Percentiles rank a stretch among this genome's conserved stretches.
These are phyloP conservation scores for Manis pentadactyla DNA, from an alignment of 2,797 vertebrate species.

Conservation along the genomic window DNA sequence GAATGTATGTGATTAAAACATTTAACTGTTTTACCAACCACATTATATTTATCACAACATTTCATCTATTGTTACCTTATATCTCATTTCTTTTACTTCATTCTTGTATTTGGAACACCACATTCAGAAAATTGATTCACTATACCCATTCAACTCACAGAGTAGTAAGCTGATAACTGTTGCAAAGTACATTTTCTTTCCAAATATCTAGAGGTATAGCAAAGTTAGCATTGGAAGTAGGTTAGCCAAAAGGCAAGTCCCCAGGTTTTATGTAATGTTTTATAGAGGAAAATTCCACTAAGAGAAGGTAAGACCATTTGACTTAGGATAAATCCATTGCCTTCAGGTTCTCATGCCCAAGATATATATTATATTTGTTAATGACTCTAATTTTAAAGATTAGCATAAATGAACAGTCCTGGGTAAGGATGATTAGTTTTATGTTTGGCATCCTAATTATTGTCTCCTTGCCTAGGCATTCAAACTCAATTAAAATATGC, in stretches of 20 bases:
- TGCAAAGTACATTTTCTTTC: neutral
- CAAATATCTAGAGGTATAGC: neutral
- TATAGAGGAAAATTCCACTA: neutral
- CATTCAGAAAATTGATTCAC: neutral
- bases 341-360: neutral
- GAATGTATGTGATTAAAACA: neutral
- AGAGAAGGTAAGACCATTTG: neutral
- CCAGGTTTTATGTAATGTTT: neutral
- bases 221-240: neutral
- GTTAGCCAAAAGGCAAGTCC: neutral
- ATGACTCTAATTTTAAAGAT: neutral
- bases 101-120: neutral
- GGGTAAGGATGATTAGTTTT: conserved; percentile 30
- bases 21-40: neutral
- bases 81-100: neutral
- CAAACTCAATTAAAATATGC: conserved; percentile 45
- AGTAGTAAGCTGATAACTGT: neutral
- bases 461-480: neutral
- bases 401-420: neutral
- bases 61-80: neutral
- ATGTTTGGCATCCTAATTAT: conserved; percentile 15
- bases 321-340: neutral
- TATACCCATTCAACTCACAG: neutral
- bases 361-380: neutral
- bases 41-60: neutral